These are phyloP conservation scores for Marcusenius ussheri DNA, from an alignment of 2,113 vertebrate species.

Conservation along the genomic window DNA sequence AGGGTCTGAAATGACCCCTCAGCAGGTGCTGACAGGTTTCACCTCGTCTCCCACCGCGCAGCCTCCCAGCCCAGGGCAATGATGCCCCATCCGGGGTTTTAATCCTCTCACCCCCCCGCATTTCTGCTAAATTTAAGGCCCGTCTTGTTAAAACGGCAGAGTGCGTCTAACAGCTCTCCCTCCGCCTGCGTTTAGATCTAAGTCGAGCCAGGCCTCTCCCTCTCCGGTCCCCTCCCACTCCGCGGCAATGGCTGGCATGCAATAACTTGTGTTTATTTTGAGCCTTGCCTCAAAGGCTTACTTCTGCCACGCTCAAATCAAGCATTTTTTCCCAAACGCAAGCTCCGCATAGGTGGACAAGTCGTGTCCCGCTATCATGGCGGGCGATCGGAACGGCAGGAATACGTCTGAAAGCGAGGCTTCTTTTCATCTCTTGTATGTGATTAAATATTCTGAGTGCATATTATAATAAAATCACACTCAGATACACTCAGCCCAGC, in stretches of 20 bases:
- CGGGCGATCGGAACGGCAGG: constrained; percentile 19
- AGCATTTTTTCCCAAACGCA: constrained; percentile 1
- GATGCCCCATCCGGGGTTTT: not conserved
- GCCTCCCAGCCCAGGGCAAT: not conserved
- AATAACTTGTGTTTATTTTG: constrained; percentile 19
- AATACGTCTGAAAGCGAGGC: constrained; percentile 5
- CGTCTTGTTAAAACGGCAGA: not conserved
- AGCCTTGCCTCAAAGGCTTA: constrained; percentile 14
- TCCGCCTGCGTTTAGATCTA: not conserved
- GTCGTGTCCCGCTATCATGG: not conserved
- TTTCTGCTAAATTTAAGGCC: not conserved
- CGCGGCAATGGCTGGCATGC: constrained; percentile 2
- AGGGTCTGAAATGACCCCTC: not conserved
- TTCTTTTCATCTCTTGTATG: not conserved
- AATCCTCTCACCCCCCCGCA: not conserved
- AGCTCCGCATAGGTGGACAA: not conserved
- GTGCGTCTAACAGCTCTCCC: not conserved
- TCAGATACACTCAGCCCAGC: not conserved
- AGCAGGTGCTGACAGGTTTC: not conserved
- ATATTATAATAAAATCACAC: not conserved
- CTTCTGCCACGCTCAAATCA: not conserved
- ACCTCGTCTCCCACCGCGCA: not conserved
- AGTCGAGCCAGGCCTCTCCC: not conserved
- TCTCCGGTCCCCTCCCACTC: not conserved
- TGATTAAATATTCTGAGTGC: not conserved